Percentiles rank a stretch among this genome's conserved stretches.
Evolutionary conservation across 2,888 invertebrate genomes (phyloP).

Genomic region (Pandemis cinnamomeana): DNA sequence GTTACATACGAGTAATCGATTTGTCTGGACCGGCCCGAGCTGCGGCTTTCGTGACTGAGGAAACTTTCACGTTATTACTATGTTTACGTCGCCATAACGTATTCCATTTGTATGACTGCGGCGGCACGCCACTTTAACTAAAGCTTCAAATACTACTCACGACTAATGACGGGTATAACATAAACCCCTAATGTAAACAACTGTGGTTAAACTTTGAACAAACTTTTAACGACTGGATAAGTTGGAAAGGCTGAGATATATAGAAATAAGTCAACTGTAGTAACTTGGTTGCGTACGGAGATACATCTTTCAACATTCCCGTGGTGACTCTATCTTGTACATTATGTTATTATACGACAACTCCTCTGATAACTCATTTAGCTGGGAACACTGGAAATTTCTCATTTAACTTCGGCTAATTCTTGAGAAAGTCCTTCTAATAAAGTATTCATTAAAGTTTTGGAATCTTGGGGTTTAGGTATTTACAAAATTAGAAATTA

Average conservation of each 20-base stretch:
- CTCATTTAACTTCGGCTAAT: conserved; percentile 7
- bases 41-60: conserved; percentile 67
- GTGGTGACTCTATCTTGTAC: conserved; percentile 5
- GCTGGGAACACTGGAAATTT: neutral
- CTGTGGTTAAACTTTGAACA: conserved; percentile 53
- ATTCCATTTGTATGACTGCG: conserved; percentile 61
- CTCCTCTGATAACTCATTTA: conserved; percentile 13
- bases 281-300: conserved; percentile 5
- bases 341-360: neutral
- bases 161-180: conserved; percentile 60
- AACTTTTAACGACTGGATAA: conserved; percentile 52
- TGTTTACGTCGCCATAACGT: conserved; percentile 69
- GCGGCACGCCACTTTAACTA: conserved; percentile 54
- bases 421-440: conserved; percentile 5
- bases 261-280: conserved; percentile 1
- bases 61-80: conserved; percentile 68
- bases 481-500: too few relatives aligned
- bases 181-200: conserved; percentile 60
- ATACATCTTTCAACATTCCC: neutral
- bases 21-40: conserved; percentile 69
- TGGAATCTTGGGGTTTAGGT: neutral
- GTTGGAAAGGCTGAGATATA: conserved; percentile 19
- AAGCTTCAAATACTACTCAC: conserved; percentile 64
- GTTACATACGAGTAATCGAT: conserved; percentile 73
- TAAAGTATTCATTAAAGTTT: conserved; percentile 7